Evolutionary conservation across 2,113 vertebrate species (phyloP).

Genomic region (Semicossyphus pulcher): DNA sequence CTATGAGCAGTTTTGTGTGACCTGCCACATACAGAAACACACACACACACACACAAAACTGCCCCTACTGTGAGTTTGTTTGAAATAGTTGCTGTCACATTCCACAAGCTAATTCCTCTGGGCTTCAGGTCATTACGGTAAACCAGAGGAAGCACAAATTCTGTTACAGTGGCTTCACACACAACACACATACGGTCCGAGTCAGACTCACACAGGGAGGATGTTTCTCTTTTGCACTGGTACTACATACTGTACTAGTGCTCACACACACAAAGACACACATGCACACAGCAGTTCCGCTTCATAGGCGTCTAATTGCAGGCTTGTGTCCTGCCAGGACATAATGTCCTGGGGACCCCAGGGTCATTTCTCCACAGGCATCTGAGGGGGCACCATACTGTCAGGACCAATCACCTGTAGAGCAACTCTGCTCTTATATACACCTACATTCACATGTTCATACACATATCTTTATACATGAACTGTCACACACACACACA

Average conservation of each 20-base stretch:
- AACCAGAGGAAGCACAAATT: constrained; percentile 62
- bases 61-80: constrained; percentile 37
- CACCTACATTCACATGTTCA: not conserved
- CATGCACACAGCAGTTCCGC: constrained; percentile 35
- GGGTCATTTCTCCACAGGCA: constrained; percentile 60
- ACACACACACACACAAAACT: constrained; percentile 8
- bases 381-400: constrained; percentile 39
- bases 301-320: constrained; percentile 64
- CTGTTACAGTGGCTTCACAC: constrained; percentile 21
- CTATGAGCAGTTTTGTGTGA: too few species aligned
- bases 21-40: not conserved
- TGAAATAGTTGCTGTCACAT: constrained; percentile 75
- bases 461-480: not conserved
- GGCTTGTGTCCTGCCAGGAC: constrained; percentile 41
- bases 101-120: constrained; percentile 64
- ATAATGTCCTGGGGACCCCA: constrained; percentile 21
- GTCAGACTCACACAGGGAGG: not conserved
- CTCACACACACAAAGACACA: constrained; percentile 15
- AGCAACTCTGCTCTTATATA: not conserved
- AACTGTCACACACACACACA: not conserved
- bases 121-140: constrained; percentile 57
- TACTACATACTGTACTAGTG: constrained; percentile 21
- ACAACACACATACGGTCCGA: not conserved
- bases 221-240: constrained; percentile 25
- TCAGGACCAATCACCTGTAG: constrained; percentile 48